Evolutionary conservation across 2,888 invertebrate genomes (phyloP).

Genomic region (Mystacides longicornis): DNA sequence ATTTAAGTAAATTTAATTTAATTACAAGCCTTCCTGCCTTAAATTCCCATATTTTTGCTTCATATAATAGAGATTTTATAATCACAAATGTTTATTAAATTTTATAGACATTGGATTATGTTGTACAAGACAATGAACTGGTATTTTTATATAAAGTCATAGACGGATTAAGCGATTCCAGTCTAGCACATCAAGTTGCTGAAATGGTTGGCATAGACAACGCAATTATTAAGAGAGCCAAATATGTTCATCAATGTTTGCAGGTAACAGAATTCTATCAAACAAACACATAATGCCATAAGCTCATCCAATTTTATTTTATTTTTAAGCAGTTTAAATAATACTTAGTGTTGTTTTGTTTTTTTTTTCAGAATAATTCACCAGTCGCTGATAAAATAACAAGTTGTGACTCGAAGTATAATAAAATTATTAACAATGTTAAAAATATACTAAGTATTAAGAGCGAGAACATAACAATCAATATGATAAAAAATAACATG

Average conservation of each 20-base stretch:
- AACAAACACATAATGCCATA: not conserved
- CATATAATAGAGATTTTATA: not conserved
- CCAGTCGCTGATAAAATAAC: conserved; percentile 36
- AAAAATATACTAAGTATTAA: not conserved
- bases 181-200: conserved; percentile 63
- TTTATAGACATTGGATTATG: conserved; percentile 54
- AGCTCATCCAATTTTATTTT: conserved; percentile 1
- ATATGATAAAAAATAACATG: not conserved
- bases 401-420: conserved; percentile 27
- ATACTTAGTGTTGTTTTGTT: too few relatives aligned
- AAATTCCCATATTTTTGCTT: too few relatives aligned
- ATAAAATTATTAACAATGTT: not conserved
- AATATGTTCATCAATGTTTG: conserved; percentile 37
- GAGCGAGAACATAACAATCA: not conserved
- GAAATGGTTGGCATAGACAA: conserved; percentile 49
- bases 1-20: too few relatives aligned
- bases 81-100: not conserved
- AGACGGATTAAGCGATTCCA: conserved; percentile 51
- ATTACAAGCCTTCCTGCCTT: too few relatives aligned
- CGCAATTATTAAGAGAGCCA: conserved; percentile 47
- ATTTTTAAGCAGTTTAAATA: not conserved
- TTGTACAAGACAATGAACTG: conserved; percentile 50
- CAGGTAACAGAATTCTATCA: conserved; percentile 29
- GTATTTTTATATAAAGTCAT: conserved; percentile 60
- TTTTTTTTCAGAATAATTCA: conserved; percentile 35